Evolutionary conservation across 1,140 invertebrate genomes (phyloP).

Genomic region (Teleogryllus occipitalis): DNA sequence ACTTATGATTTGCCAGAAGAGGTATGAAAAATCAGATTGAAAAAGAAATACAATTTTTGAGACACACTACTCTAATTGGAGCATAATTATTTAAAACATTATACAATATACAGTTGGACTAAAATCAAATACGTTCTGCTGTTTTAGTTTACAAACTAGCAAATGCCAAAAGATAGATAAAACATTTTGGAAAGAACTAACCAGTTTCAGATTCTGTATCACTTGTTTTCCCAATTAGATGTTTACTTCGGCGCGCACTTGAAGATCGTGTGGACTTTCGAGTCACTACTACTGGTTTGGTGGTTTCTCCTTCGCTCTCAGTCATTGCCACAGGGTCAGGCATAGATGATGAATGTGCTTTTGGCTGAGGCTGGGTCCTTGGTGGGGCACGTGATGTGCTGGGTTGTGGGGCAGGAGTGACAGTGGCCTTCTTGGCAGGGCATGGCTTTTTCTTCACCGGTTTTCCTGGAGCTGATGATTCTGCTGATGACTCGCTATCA

Average conservation of each 20-base stretch:
- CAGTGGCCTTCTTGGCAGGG: conserved; percentile 16
- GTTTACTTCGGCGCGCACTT: conserved; percentile 45
- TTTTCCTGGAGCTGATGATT: conserved; percentile 25
- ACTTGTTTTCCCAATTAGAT: conserved; percentile 40
- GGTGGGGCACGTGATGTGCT: not conserved
- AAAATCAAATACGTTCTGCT: too few species aligned
- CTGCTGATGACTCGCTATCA: conserved; percentile 38
- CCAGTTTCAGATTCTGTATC: conserved; percentile 46
- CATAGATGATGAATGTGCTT: not conserved
- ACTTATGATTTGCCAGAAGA: too few species aligned
- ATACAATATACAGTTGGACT: too few species aligned
- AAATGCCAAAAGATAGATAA: too few species aligned
- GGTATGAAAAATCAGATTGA: too few species aligned
- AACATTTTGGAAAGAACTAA: conserved; percentile 22
- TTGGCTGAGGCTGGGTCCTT: conserved; percentile 2
- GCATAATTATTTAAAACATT: too few species aligned
- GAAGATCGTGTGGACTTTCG: conserved; percentile 46
- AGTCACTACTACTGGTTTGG: conserved; percentile 32
- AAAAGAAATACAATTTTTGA: too few species aligned
- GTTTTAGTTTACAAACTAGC: too few species aligned
- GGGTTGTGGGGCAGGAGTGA: not conserved
- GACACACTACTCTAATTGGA: too few species aligned
- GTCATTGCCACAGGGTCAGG: conserved; percentile 8
- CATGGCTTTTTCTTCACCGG: conserved; percentile 22
- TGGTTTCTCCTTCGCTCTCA: conserved; percentile 20